Evolutionary conservation across 2,797 vertebrate species (phyloP).

Genomic region (Rachycentron canadum): DNA sequence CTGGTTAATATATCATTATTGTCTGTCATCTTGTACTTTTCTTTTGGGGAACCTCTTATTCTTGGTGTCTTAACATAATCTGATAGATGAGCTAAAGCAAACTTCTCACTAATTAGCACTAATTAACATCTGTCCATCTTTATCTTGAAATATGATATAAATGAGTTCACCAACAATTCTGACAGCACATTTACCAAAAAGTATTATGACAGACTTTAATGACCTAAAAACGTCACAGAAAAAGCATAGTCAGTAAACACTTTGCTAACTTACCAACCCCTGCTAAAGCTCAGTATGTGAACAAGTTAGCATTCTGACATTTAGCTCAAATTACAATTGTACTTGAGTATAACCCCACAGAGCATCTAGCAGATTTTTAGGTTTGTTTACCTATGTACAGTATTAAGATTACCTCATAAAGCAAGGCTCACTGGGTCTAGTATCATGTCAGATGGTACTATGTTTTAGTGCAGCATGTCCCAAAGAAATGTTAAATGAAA

Average conservation of each 20-base stretch:
- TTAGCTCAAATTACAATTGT: not conserved
- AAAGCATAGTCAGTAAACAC: not conserved
- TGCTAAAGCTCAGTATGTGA: not conserved
- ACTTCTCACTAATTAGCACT: too few relatives aligned
- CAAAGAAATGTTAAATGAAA: not conserved
- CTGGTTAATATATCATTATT: conserved; percentile 1
- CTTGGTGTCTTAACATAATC: not conserved
- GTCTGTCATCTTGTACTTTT: conserved; percentile 8
- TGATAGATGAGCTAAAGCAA: conserved; percentile 7
- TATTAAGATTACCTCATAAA: not conserved
- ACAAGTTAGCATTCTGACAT: not conserved
- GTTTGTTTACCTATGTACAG: not conserved
- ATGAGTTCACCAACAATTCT: not conserved
- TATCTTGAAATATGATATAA: conserved; percentile 1
- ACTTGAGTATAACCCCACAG: not conserved
- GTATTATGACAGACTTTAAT: not conserved
- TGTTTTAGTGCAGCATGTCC: not conserved
- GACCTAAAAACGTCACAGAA: not conserved
- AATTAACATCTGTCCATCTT: not conserved
- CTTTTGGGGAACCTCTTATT: not conserved
- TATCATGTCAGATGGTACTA: not conserved
- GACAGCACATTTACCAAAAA: not conserved
- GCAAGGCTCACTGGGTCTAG: not conserved
- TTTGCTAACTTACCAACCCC: not conserved
- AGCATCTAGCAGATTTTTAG: not conserved